Conservation (phyloP, 30 jellyfish, hydroid and myxozoan species). For the Turritopsis dohrnii region DNA sequence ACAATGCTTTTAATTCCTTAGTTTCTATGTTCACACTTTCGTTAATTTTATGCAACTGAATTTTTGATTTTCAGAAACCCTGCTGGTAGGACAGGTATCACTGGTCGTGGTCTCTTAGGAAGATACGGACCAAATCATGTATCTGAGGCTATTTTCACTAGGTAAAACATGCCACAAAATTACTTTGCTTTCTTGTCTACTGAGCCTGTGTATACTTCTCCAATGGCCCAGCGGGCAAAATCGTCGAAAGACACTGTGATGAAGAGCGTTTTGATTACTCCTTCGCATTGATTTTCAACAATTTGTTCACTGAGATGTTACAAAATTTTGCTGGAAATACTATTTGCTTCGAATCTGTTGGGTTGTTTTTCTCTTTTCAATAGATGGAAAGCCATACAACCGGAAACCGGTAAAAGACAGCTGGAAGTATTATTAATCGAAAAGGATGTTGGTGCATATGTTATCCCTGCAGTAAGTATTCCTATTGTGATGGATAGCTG, state of each 20-base stretch:
- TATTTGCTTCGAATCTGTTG: neutral
- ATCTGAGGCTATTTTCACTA: constrained; percentile 7
- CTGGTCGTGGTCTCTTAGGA: constrained; percentile 11
- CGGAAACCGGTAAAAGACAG: neutral
- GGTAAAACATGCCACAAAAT: neutral
- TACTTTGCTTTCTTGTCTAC: no score
- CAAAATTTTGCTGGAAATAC: no score
- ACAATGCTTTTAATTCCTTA: no score
- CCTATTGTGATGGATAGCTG: no score
- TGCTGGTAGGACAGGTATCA: constrained; percentile 8
- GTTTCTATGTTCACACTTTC: neutral
- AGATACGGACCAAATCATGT: constrained; percentile 7
- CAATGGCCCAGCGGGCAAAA: no score
- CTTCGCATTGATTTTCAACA: no score
- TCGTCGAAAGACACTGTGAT: no score
- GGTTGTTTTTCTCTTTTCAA: neutral
- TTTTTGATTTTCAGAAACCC: neutral
- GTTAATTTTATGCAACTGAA: neutral
- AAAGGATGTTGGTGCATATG: neutral
- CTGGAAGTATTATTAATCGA: neutral
- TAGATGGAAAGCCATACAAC: neutral
- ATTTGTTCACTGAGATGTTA: no score
- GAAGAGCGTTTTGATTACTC: no score
- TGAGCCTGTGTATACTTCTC: no score
- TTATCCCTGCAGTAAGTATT: neutral